Evolutionary conservation across 2,113 vertebrate genomes (phyloP), one percentile per base, ranked within the genome.

Genomic region (Hydrolagus affinis): DNA sequence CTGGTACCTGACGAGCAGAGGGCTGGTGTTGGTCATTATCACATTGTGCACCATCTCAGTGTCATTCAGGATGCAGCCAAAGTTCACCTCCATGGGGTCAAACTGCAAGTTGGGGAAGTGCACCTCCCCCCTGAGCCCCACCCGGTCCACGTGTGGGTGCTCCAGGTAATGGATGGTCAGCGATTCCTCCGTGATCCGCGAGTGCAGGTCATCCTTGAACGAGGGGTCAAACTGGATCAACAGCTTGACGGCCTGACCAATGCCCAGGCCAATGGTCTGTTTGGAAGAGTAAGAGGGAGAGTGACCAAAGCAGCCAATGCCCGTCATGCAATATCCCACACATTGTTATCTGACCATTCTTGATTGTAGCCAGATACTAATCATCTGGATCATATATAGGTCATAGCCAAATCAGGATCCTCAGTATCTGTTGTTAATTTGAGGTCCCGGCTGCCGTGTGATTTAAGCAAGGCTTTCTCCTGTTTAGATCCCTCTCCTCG

Each of bases 31-130:
- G 85, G 91, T 95, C 86, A 97, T 90, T 0, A 86, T 78, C 19
- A 98, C 0, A 0, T 89, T 87, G 85, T 73, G 90, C 0, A 89
- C 88, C 32, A 80, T 85, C 87, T 95, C 91, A 0, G 94, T 95
- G 85, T 92, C 89, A 1, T 94, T 95, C 28, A 94, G 86, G 60
- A 97, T 90, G 68, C 95, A 97, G 87, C 95, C 95, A 19, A 98
- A 98, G 66, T 98, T 91, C 86, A 98, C 64, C 0, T 78, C 21
- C 11, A 1, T 92, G 85, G 91, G 88, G 86, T 94, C 92, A 44
- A 98, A 91, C 44, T 30, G 70, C 28, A 98, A 93, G 89, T 95
- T 96, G 0, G 96, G 96, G 85, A 95, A 97, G 86, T 92, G 90
- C 14, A 93, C 92, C 87, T 96, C 96, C 3, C 93, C 90, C 0